These are phyloP conservation scores for Scytalopus superciliaris DNA, from an alignment of 2,113 vertebrate genomes.

Conservation along the genomic window DNA sequence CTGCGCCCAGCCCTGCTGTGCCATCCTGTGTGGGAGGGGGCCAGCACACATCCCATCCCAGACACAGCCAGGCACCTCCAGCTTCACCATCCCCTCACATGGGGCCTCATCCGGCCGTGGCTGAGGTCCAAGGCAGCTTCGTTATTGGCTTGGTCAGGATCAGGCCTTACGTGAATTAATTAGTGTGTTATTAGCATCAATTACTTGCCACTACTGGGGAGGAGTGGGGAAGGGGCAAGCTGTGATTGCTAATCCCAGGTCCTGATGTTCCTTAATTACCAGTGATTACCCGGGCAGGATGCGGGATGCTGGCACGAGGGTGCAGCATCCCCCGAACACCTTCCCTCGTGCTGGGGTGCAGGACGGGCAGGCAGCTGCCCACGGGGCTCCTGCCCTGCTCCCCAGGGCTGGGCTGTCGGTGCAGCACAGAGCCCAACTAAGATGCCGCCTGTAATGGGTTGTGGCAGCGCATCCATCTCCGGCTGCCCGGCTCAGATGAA, in stretches of 20 bases:
- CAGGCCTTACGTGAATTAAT: slow-evolving; percentile 42
- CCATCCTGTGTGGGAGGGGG: not conserved
- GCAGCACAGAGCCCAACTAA: not conserved
- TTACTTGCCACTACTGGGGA: slow-evolving; percentile 49
- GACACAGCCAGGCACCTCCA: not conserved
- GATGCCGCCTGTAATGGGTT: not conserved
- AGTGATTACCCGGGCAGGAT: not conserved
- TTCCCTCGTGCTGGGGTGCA: not conserved
- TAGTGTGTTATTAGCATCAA: slow-evolving; percentile 49
- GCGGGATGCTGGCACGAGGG: not conserved
- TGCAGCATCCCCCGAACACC: too few relatives aligned
- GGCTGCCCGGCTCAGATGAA: not conserved
- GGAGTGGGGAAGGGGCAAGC: slow-evolving; percentile 35
- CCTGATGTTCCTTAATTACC: slow-evolving; percentile 34
- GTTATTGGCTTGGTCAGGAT: slow-evolving; percentile 21
- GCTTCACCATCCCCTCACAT: rapidly evolving
- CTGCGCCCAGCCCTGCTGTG: not conserved
- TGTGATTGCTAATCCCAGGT: slow-evolving; percentile 38
- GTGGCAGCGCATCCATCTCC: slow-evolving; percentile 6
- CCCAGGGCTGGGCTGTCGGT: not conserved
- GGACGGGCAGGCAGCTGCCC: not conserved
- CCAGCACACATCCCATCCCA: not conserved
- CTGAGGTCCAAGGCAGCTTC: not conserved
- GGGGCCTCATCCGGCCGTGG: not conserved
- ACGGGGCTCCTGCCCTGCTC: rapidly evolving